phyloP scores from a whole-genome alignment of 2,888 invertebrate genomes.

The Xiphydria camelus region DNA sequence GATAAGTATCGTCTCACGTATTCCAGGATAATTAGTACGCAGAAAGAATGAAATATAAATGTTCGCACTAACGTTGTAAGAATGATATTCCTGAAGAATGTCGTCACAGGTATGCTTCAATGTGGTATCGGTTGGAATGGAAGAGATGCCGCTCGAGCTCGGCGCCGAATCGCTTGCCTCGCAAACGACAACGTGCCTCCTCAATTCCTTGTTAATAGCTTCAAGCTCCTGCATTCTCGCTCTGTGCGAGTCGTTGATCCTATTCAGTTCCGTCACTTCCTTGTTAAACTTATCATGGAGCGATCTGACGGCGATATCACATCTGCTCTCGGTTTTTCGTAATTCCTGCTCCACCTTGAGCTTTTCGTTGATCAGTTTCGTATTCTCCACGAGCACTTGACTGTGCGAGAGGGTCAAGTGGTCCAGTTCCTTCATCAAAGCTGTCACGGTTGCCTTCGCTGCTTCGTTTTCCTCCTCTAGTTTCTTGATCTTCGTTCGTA shows the following conservation, averaged over 20 bases:
- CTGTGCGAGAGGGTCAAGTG: slow-evolving; percentile 75
- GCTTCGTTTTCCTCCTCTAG: slow-evolving; percentile 47
- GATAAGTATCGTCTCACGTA: not conserved
- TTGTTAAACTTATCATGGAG: slow-evolving; percentile 52
- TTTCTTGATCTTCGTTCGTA: slow-evolving; percentile 40
- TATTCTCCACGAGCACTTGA: slow-evolving; percentile 73
- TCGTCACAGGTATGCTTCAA: slow-evolving; percentile 47
- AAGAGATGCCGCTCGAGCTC: slow-evolving; percentile 55
- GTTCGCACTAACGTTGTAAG: slow-evolving; percentile 42
- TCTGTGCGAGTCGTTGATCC: slow-evolving; percentile 59
- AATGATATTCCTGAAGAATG: slow-evolving; percentile 47
- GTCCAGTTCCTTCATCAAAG: slow-evolving; percentile 70
- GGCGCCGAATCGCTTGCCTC: slow-evolving; percentile 54
- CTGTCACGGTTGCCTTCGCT: slow-evolving; percentile 61
- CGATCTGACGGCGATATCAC: slow-evolving; percentile 40
- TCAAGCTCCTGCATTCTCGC: slow-evolving; percentile 57
- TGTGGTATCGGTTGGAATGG: slow-evolving; percentile 43
- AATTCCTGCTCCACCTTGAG: slow-evolving; percentile 68
- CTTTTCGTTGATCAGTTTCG: slow-evolving; percentile 73
- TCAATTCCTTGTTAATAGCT: slow-evolving; percentile 52
- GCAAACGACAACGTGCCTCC: slow-evolving; percentile 48
- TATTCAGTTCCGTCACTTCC: slow-evolving; percentile 56
- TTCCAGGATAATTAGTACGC: not conserved
- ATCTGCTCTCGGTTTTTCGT: slow-evolving; percentile 57
- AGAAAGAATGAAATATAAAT: not conserved